phyloP scores from a whole-genome alignment of 2,797 vertebrate genomes.

The Morus bassanus region DNA sequence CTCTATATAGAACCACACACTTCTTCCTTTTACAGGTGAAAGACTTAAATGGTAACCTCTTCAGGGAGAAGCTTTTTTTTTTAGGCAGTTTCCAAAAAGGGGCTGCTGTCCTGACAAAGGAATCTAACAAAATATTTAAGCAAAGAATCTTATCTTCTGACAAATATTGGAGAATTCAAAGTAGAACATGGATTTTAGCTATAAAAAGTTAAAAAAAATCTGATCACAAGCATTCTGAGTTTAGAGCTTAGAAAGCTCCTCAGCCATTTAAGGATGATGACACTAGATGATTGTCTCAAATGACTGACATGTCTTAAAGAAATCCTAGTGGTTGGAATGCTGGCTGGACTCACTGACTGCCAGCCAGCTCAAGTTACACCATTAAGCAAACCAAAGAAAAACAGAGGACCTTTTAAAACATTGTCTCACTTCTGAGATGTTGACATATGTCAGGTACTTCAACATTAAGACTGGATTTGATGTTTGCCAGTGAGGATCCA shows the following conservation, averaged over 20 bases:
- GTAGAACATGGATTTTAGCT: background rate
- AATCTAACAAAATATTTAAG: background rate
- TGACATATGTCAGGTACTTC: background rate
- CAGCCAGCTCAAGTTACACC: background rate
- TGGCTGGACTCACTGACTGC: background rate
- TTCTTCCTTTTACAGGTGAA: background rate
- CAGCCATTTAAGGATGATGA: background rate
- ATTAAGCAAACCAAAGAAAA: background rate
- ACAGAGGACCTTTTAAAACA: background rate
- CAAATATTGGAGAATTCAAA: background rate
- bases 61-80: background rate
- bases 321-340: background rate
- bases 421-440: background rate
- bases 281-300: background rate
- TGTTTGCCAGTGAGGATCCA: background rate
- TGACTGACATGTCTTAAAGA: background rate
- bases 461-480: background rate
- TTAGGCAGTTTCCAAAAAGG: background rate
- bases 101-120: background rate
- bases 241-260: background rate
- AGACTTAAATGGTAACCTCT: background rate
- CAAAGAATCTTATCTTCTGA: background rate
- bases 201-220: background rate
- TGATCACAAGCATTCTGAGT: background rate
- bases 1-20: background rate